phyloP scores from a whole-genome alignment of 2,888 invertebrate species.

The Hirtodrosophila alboralis region DNA sequence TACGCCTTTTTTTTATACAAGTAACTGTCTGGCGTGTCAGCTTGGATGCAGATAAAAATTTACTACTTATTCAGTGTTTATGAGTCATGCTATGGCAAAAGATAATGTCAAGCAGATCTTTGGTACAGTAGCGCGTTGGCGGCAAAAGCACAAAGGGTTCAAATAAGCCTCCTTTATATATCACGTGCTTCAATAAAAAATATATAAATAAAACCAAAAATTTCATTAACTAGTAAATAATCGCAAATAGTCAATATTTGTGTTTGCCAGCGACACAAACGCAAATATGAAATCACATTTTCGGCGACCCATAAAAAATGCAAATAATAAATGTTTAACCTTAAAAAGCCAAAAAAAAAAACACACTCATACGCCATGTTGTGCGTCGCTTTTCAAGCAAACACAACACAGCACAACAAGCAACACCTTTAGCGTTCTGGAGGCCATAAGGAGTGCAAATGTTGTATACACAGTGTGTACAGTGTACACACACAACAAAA shows the following conservation, averaged over 20 bases:
- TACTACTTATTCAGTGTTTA: slow-evolving; percentile 16
- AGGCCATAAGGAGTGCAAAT: slow-evolving; percentile 58
- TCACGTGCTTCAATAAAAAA: slow-evolving; percentile 48
- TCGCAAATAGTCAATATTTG: slow-evolving; percentile 60
- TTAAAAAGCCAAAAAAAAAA: slow-evolving; percentile 58
- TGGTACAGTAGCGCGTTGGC: slow-evolving; percentile 19
- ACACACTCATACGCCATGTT: slow-evolving; percentile 46
- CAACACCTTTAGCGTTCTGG: slow-evolving; percentile 69
- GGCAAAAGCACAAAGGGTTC: slow-evolving; percentile 45
- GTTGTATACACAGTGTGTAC: slow-evolving; percentile 40
- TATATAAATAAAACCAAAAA: slow-evolving; percentile 2
- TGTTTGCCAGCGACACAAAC: slow-evolving; percentile 46
- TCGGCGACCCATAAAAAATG: slow-evolving; percentile 69
- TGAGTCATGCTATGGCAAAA: slow-evolving; percentile 63
- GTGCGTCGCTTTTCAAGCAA: slow-evolving; percentile 12
- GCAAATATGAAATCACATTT: slow-evolving; percentile 67
- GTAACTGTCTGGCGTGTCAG: slow-evolving; percentile 64
- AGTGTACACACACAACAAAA: slow-evolving; percentile 25
- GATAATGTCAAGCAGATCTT: slow-evolving; percentile 59
- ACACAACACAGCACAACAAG: slow-evolving; percentile 38
- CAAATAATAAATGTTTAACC: slow-evolving; percentile 70
- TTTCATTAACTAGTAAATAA: slow-evolving; percentile 50
- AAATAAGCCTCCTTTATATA: slow-evolving; percentile 39
- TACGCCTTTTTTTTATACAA: slow-evolving; percentile 57
- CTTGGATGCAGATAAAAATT: slow-evolving; percentile 54